A percentile compares a stretch with the other conserved stretches of the same genome.
Conservation (phyloP, 2,797 vertebrate genomes). For the Ptychadena robeensis region DNA sequence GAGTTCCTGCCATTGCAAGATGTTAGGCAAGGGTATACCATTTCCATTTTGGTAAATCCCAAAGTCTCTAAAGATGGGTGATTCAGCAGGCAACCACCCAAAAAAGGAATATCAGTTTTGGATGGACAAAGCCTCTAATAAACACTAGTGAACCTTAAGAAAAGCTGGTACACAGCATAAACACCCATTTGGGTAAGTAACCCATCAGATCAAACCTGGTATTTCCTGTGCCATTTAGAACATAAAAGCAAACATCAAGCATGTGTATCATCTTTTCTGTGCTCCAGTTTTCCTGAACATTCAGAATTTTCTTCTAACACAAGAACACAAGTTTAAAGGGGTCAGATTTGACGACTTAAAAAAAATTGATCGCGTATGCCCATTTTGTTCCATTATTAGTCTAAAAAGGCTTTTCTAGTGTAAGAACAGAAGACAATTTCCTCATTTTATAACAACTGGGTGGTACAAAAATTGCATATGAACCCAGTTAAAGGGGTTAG, state of each 20-base stretch:
- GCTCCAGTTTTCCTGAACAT: not conserved
- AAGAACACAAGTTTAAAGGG: not conserved
- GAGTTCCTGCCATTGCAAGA: not conserved
- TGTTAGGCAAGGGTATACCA: not conserved
- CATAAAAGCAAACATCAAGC: not conserved
- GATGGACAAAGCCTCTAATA: not conserved
- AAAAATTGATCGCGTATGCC: slow-evolving; percentile 39
- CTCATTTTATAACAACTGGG: not conserved
- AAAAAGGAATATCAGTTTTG: not conserved
- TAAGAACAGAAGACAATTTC: not conserved
- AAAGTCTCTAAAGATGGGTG: not conserved
- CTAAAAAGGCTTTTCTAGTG: not conserved
- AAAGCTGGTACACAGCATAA: not conserved
- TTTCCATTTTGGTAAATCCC: not conserved
- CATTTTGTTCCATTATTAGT: slow-evolving; percentile 24
- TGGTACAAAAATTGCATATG: slow-evolving; percentile 40
- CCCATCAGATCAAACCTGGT: not conserved
- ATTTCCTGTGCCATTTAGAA: not conserved
- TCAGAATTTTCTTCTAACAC: not conserved
- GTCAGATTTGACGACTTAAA: not conserved
- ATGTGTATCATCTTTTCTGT: not conserved
- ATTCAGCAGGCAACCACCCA: not conserved
- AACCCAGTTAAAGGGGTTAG: not conserved
- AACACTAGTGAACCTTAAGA: not conserved
- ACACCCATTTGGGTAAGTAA: not conserved